Evolutionary conservation across 53 echinoderm and acorn worm genomes (phyloP), one percentile per base, ranked within the genome.

Genomic region (Temnopleurus reevesii): DNA sequence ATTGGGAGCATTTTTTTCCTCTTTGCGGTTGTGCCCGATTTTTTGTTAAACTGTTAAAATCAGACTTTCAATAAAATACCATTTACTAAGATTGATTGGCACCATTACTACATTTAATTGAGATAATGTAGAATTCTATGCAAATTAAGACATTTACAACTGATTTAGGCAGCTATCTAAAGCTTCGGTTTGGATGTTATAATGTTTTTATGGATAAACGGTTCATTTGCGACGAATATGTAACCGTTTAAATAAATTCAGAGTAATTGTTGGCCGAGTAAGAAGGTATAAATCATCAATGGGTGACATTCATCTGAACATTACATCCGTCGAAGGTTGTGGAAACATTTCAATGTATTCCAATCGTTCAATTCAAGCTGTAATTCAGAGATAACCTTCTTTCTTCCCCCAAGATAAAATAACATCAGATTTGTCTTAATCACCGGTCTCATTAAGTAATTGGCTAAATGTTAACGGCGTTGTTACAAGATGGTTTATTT

Each of bases 381-480:
- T 38, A 23, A 71, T 71, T 41, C 4, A 71, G 21, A 71, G 2
- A 21, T 41, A n/a, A 23, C 41, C 71, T 34, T 0, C 8, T 71
- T n/a, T n/a, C n/a, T n/a, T n/a, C n/a, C 5, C n/a, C 4, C 36
- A 1, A 38, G 71, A 71, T 41, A 71, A 71, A 43, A 38, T 71
- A 56, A 41, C 71, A 71, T n/a, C 3, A 71, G 38, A 71, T 71
- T 41, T 41, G 41, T 71, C 71, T 21, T 38, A n/a, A 71, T 38
- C n/a, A 17, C 43, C 8, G 2, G 4, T 29, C 36, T 38, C 71
- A 41, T 71, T 41, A 71, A 43, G 71, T 21, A 25, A 7, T 71
- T 41, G 21, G 41, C 71, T 71, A 71, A 71, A 71, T 71, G 71
- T 71, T 71, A 71, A 71, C 41, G 71, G 41, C 71, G 71, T 21